Percentiles rank a stretch among this genome's conserved stretches.
These are phyloP conservation scores for Heterodera filipjevi DNA, from an alignment of 2,888 invertebrate genomes.

Conservation along the genomic window DNA sequence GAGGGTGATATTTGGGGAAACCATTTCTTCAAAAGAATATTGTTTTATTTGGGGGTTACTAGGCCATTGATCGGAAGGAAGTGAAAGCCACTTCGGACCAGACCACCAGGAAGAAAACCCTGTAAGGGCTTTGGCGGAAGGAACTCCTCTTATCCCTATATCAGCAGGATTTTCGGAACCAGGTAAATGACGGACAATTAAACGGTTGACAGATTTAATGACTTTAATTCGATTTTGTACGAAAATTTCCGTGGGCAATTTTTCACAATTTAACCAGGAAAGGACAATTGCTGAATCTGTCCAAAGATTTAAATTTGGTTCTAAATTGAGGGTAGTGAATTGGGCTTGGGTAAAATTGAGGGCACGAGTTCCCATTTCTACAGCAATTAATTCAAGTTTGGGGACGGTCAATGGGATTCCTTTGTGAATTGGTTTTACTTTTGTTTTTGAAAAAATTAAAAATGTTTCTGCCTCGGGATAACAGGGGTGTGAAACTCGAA, in stretches of 20 bases:
- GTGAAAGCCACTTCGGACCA: background rate
- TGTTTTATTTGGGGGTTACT: background rate
- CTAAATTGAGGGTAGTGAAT: background rate
- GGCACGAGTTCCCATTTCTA: background rate
- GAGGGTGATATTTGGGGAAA: too few relatives aligned
- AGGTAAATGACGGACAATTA: slow-evolving; percentile 2
- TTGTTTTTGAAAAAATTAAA: slow-evolving; percentile 6
- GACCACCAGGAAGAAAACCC: background rate
- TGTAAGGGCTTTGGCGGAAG: background rate
- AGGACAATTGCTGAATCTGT: slow-evolving; percentile 7
- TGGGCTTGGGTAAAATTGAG: background rate
- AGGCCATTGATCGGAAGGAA: background rate
- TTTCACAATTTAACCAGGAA: background rate
- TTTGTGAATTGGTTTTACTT: slow-evolving; percentile 15
- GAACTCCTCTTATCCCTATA: slow-evolving; percentile 16
- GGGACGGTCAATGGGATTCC: background rate
- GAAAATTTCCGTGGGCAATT: background rate
- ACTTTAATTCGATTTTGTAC: background rate
- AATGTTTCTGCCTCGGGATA: background rate
- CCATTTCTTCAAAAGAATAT: background rate
- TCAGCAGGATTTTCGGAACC: slow-evolving; percentile 28
- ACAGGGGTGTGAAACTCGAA: background rate
- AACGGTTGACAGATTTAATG: background rate
- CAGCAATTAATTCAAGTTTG: slow-evolving; percentile 10
- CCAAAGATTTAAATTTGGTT: background rate